A percentile compares a stretch with the other conserved stretches of the same genome.
Evolutionary conservation across 2,888 invertebrate species (phyloP).

Genomic region (Leucozona laternaria): DNA sequence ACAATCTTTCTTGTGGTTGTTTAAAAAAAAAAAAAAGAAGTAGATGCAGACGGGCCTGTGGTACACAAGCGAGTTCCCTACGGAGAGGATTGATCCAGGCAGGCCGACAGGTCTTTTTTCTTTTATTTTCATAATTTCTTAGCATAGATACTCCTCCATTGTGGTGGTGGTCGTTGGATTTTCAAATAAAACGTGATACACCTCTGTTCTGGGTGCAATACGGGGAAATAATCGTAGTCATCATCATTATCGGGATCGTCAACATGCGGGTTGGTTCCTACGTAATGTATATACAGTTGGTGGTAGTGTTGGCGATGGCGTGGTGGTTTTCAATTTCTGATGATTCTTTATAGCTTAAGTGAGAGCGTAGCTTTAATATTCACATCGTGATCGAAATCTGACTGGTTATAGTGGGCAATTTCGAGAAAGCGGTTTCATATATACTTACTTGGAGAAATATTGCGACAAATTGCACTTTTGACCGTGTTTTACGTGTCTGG

Average conservation of each 20-base stretch:
- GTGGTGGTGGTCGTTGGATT: slow-evolving; percentile 22
- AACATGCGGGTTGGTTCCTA: slow-evolving; percentile 31
- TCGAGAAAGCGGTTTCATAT: slow-evolving; percentile 58
- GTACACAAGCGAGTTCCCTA: slow-evolving; percentile 16
- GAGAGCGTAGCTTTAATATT: slow-evolving; percentile 59
- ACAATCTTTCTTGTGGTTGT: slow-evolving; percentile 29
- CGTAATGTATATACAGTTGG: not conserved
- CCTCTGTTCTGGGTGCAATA: slow-evolving; percentile 56
- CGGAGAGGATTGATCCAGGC: slow-evolving; percentile 10
- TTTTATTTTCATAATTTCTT: slow-evolving; percentile 13
- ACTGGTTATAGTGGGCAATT: slow-evolving; percentile 50
- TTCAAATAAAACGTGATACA: slow-evolving; percentile 59
- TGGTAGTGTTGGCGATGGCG: not conserved
- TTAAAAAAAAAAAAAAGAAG: slow-evolving; percentile 4
- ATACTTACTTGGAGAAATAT: slow-evolving; percentile 60
- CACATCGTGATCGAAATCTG: slow-evolving; percentile 67
- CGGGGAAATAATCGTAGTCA: slow-evolving; percentile 64
- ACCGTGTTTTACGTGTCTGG: slow-evolving; percentile 59
- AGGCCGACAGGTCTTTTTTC: slow-evolving; percentile 51
- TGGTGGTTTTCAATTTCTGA: slow-evolving; percentile 30
- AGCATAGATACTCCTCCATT: slow-evolving; percentile 1
- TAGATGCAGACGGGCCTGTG: slow-evolving; percentile 29
- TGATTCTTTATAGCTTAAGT: slow-evolving; percentile 23
- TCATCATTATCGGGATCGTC: slow-evolving; percentile 72
- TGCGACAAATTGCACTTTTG: slow-evolving; percentile 74